Evolutionary conservation across 1,140 invertebrate genomes (phyloP), one percentile per base, ranked within the genome.

Genomic region (Tenebrio molitor): DNA sequence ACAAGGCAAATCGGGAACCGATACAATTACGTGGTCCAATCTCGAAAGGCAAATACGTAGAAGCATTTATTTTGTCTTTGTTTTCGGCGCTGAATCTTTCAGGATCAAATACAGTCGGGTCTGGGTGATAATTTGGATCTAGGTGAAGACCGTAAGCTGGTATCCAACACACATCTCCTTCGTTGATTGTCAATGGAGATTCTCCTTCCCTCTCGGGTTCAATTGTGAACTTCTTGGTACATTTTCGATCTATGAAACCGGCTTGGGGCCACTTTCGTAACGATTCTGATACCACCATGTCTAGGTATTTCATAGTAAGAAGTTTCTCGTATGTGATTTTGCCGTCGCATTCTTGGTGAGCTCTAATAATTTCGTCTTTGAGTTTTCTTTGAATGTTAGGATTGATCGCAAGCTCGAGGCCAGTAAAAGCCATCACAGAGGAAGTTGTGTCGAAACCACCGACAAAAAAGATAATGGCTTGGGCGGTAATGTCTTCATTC

Each of bases 21-120:
- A 90, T 85, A 74, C 89, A 90, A 68, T 86, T 87, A 16, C 89
- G 80, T 1, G 88, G 88, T 17, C 81, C 81, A 25, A 70, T 53
- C 17, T 80, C 81, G 53, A 82, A 83, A 0, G 80, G 79, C 12
- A 83, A 50, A 74, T 78, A 81, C 0, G 75, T 75, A 7, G 46
- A 50, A 0, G 65, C 12, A 12, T 42, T 41, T 2, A 74, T 77
- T 29, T 80, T 75, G 0, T 69, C 23, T 21, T 70, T 75, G 66
- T 81, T 78, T 42, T 78, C 70, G 6, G 77, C 76, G 16, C 72
- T 71, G 41, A 82, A 84, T 17, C 84, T 44, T 67, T 84, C 82
- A 1, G 83, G 84, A 71, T 81, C 69, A 68, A 83, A 90, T 12
- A 50, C 19, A 7, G 64, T 77, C 14, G 88, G 88, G 70, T 89